phyloP scores from a whole-genome alignment of 2,113 vertebrate species.

The Panthera tigris region DNA sequence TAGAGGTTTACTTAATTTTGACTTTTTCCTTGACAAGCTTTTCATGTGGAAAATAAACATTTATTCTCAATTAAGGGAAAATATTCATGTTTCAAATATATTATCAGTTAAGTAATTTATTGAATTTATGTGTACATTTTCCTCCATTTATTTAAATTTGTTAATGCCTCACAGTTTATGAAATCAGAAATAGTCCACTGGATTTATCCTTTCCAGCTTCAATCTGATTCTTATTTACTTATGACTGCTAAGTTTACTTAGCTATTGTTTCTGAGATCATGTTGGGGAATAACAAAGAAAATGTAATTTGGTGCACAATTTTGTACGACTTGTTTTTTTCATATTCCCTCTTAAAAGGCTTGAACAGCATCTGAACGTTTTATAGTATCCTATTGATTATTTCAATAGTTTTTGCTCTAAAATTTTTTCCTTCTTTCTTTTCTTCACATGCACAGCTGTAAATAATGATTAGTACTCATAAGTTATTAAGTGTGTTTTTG shows the following conservation, averaged over 20 bases:
- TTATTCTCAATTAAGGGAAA: slow-evolving; percentile 16
- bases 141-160: slow-evolving; percentile 16
- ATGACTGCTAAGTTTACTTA: neutral
- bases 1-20: neutral
- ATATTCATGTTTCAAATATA: neutral
- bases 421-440: neutral
- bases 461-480: neutral
- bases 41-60: slow-evolving; percentile 26
- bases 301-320: neutral
- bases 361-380: slow-evolving; percentile 27
- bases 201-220: slow-evolving; percentile 34
- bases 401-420: neutral
- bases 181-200: neutral
- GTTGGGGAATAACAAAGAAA: neutral
- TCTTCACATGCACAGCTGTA: neutral
- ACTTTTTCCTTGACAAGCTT: neutral
- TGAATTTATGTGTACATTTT: neutral
- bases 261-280: neutral
- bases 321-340: neutral
- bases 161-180: neutral
- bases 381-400: neutral
- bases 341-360: neutral
- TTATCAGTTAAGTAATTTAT: slow-evolving; percentile 15
- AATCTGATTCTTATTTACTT: slow-evolving; percentile 11
- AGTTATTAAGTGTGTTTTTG: slow-evolving; percentile 48